Evolutionary conservation across 2,888 invertebrate species (phyloP), one percentile per base, ranked within the genome.

Genomic region (Pseudanteris insignis): DNA sequence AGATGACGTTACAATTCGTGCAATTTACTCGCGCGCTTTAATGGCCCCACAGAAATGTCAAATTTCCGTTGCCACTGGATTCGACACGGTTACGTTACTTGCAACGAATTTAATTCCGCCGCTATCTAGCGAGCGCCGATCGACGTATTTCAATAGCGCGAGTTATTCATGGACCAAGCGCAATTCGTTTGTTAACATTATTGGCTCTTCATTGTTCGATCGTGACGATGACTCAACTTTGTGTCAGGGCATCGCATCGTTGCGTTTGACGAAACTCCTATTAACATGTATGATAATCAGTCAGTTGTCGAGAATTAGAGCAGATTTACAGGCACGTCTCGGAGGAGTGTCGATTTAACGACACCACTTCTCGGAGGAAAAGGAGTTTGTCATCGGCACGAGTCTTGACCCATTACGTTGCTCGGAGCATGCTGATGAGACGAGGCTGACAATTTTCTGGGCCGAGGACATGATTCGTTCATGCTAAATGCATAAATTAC

Each of bases 271-370:
- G 40, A 44, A 50, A 30, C 30, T 41, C 37, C 15, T n/a, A 61
- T 64, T 46, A 41, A 54, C 51, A 62, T 62, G 48, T 38, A 54
- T 43, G 57, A 54, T 62, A 47, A n/a, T n/a, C n/a, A 64, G 59
- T 64, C 47, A 36, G 41, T 51, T 26, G 51, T 9, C 29, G 14
- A 37, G 51, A 62, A 62, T 51, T 57, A 38, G 62, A 57, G 51
- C 62, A 43, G 28, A 51, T 61, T 53, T 47, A 40, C 40, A 59
- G 64, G 61, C 64, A 48, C 61, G 64, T 59, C 63, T 59, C 48
- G 43, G 55, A 60, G 63, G 63, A 47, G 63, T 63, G 63, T 51
- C 64, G 38, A 61, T 61, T 61, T 54, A 50, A 61, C 43, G 41
- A 43, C 30, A 38, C 44, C 50, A 53, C 54, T 59, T 50, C 15